Base-by-base conservation (phyloP, 1,140 invertebrate species). In the Bacillus rossius region DNA sequence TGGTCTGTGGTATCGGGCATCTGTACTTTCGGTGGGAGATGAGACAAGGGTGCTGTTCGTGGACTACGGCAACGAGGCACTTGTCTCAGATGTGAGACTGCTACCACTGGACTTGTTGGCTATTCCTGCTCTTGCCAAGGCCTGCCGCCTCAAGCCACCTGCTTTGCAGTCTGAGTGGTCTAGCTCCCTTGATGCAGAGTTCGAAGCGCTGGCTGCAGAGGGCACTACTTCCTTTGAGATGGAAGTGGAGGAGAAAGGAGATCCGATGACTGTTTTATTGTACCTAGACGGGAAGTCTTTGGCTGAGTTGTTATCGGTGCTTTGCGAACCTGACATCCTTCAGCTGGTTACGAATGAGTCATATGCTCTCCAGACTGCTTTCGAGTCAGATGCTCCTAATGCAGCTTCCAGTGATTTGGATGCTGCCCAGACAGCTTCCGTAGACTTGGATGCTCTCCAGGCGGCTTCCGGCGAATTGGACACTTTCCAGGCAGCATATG, bases 11-110 rank as follows among this genome's bases (percentile, higher is more conserved):
- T 88, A 88, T 60, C 75, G 87, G 49, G 83, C 83, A 0, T 79
- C 84, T 67, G 75, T 88, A 37, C 70, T 87, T 23, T 78, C 79
- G 7, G 77, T 82, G 42, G 78, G 79, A 1, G 81, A 82, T 2
- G 74, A 63, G 40, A 61, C 67, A 4, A 82, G 85, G 71, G 84
- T 88, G 1, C 66, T 84, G 1, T 88, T 86, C 64, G 81, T 88
- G 68, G 87, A 89, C 73, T 89, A 88, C 65, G 87, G 86, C 20
- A 88, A 89, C 68, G 81, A 81, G 0, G 81, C 82, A 10, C 75
- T 79, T 7, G 78, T 79, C 0, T 78, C 75, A 20, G 78, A 81
- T 64, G 69, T 88, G 34, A 71, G 80, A 25, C 76, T 76, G 63
- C 70, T 89, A 17, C 85, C 86, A 1, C 79, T 83, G 54, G 79